Evolutionary conservation across 1,140 invertebrate species (phyloP).

Genomic region (Rhynchophorus ferrugineus): DNA sequence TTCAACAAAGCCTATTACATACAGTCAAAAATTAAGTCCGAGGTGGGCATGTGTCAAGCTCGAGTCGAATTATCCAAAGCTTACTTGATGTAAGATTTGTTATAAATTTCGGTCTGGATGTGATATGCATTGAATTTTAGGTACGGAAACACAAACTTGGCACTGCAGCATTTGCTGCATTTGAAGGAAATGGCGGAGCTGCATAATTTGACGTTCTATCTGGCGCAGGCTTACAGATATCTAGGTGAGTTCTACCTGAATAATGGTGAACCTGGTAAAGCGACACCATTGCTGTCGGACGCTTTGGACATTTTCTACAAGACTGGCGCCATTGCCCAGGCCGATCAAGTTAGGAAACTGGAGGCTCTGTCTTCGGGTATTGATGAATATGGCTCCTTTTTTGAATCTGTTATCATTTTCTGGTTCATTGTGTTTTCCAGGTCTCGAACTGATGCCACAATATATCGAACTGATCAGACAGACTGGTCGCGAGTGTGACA

Average conservation of each 20-base stretch:
- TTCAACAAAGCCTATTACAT: slow-evolving; percentile 43
- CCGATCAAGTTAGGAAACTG: slow-evolving; percentile 33
- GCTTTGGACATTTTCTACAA: slow-evolving; percentile 33
- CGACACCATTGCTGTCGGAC: slow-evolving; percentile 31
- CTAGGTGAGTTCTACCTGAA: slow-evolving; percentile 36
- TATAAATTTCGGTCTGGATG: background rate
- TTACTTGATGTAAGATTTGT: slow-evolving; percentile 25
- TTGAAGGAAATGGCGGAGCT: slow-evolving; percentile 30
- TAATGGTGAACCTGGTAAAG: slow-evolving; percentile 27
- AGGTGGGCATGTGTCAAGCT: slow-evolving; percentile 43
- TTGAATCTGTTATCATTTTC: background rate
- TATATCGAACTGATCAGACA: slow-evolving; percentile 23
- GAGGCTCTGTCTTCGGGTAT: slow-evolving; percentile 35
- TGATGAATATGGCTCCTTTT: slow-evolving; percentile 1
- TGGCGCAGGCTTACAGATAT: slow-evolving; percentile 33
- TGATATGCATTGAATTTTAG: slow-evolving; percentile 2
- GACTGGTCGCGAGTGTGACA: slow-evolving; percentile 6
- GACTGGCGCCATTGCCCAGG: slow-evolving; percentile 21
- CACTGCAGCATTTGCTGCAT: slow-evolving; percentile 27
- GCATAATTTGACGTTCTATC: slow-evolving; percentile 29
- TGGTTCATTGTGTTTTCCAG: too few species aligned
- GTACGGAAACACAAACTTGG: slow-evolving; percentile 24
- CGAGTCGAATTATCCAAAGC: slow-evolving; percentile 43
- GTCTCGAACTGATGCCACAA: slow-evolving; percentile 26
- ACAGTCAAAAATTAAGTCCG: slow-evolving; percentile 37